These are phyloP conservation scores for Bembecia ichneumoniformis DNA, from an alignment of 2,888 invertebrate species.

Conservation along the genomic window DNA sequence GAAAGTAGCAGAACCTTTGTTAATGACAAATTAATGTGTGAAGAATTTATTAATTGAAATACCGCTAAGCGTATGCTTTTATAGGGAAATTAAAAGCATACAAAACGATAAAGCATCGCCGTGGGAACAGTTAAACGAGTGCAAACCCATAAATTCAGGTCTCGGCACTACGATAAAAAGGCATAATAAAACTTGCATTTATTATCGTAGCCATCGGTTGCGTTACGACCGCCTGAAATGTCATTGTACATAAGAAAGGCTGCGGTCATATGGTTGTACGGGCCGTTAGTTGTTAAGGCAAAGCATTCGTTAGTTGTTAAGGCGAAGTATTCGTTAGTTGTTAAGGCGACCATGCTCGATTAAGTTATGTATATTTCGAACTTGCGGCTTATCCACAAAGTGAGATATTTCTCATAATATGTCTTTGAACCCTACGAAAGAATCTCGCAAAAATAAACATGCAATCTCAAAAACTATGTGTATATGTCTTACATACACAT, in stretches of 20 bases:
- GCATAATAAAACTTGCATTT: slow-evolving; percentile 51
- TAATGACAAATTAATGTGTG: background rate
- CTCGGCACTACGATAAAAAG: slow-evolving; percentile 38
- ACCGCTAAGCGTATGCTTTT: slow-evolving; percentile 36
- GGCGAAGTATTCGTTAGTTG: slow-evolving; percentile 31
- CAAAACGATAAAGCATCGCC: slow-evolving; percentile 33
- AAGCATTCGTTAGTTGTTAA: slow-evolving; percentile 26
- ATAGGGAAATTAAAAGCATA: slow-evolving; percentile 33
- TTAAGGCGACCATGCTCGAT: background rate
- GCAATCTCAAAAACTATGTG: no score
- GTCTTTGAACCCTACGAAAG: no score
- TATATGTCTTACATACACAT: no score
- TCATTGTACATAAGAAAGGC: slow-evolving; percentile 19
- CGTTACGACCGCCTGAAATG: slow-evolving; percentile 15
- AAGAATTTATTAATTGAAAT: slow-evolving; percentile 26
- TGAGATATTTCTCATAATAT: no score
- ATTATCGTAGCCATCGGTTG: slow-evolving; percentile 36
- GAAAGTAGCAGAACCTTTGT: background rate
- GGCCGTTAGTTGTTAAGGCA: slow-evolving; percentile 38
- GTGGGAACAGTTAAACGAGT: slow-evolving; percentile 44
- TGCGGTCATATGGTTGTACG: slow-evolving; percentile 25
- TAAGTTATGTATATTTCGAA: no score
- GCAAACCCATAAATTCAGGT: slow-evolving; percentile 39
- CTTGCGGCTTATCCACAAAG: no score
- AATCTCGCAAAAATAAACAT: no score